Evolutionary conservation across 2,888 invertebrate genomes (phyloP).

Genomic region (Lasiommata megera): DNA sequence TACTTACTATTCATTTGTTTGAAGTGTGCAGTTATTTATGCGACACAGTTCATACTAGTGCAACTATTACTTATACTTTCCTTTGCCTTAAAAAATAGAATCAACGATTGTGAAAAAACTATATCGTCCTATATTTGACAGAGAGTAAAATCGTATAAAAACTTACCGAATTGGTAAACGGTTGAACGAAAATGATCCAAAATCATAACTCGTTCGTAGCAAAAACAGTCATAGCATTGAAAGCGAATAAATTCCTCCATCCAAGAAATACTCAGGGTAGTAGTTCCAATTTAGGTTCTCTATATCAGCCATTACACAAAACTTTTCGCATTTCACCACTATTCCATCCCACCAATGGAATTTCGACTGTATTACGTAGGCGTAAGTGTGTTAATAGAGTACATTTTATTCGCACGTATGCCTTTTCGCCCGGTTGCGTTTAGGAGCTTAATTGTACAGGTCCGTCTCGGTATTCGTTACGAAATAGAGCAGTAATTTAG

Average conservation of each 20-base stretch:
- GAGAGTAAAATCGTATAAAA: not conserved
- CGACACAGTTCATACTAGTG: too few relatives aligned
- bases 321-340: conserved; percentile 6
- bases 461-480: conserved; percentile 31
- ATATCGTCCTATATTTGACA: too few relatives aligned
- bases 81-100: too few relatives aligned
- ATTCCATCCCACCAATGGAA: conserved; percentile 2
- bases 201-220: not conserved
- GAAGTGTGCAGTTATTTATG: too few relatives aligned
- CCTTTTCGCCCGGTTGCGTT: conserved; percentile 12
- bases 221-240: not conserved
- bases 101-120: too few relatives aligned
- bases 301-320: conserved; percentile 6
- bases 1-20: too few relatives aligned
- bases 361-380: not conserved
- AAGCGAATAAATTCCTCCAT: not conserved
- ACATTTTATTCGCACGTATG: conserved; percentile 1
- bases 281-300: conserved; percentile 10
- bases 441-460: conserved; percentile 30
- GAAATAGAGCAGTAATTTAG: conserved; percentile 30
- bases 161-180: not conserved
- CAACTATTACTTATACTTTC: too few relatives aligned
- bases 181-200: not conserved
- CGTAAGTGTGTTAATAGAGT: conserved; percentile 11
- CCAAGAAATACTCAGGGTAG: conserved; percentile 3